Evolutionary conservation across 2,888 invertebrate species (phyloP).

Genomic region (Caenorhabditis plicata): DNA sequence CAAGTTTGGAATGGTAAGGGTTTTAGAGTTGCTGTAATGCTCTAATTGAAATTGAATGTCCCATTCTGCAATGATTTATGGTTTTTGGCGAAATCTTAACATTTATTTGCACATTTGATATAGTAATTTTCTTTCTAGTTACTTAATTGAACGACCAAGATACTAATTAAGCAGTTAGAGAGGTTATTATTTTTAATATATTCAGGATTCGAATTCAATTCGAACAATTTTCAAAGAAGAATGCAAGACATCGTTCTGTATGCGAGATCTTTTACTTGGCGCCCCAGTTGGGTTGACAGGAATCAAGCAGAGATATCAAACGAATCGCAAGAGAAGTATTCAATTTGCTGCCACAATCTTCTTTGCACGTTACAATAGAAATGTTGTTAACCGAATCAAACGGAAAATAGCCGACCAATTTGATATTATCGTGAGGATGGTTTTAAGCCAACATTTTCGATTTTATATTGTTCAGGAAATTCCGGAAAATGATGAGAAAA

Average conservation of each 20-base stretch:
- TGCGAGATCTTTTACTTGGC: constrained; percentile 54
- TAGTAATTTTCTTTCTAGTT: too few relatives aligned
- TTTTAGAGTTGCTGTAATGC: not conserved
- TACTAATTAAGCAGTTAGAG: not conserved
- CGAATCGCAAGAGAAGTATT: constrained; percentile 60
- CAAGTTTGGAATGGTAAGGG: constrained; percentile 36
- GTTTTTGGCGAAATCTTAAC: not conserved
- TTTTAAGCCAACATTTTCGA: not conserved
- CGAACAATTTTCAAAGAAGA: constrained; percentile 50
- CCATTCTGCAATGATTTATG: too few relatives aligned
- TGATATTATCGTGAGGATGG: constrained; percentile 13
- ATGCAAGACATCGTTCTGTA: constrained; percentile 53
- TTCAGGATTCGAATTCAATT: constrained; percentile 45
- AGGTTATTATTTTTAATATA: not conserved
- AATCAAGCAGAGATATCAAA: constrained; percentile 54
- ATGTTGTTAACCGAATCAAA: constrained; percentile 6
- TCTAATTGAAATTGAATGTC: too few relatives aligned
- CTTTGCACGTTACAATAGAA: constrained; percentile 32
- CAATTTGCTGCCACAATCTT: constrained; percentile 52
- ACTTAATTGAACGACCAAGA: not conserved
- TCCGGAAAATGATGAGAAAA: constrained; percentile 46
- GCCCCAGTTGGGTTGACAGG: constrained; percentile 51
- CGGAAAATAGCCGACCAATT: constrained; percentile 7
- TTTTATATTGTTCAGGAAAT: constrained; percentile 37
- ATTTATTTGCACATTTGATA: too few relatives aligned